Base-by-base conservation (phyloP, 2,888 invertebrate genomes). In the Hecatera dysodea region DNA sequence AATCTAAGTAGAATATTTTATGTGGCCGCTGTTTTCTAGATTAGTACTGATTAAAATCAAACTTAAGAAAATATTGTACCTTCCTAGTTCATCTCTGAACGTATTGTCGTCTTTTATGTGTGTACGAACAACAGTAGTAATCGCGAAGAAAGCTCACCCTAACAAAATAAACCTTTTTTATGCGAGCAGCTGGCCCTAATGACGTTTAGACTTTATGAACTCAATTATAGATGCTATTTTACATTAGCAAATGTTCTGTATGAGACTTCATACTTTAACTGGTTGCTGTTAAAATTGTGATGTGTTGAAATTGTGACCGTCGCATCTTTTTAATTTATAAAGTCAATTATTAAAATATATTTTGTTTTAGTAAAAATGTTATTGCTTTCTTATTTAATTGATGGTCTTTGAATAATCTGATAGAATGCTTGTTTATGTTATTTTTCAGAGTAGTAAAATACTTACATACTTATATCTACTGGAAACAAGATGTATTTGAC, bases 121-220 rank as follows among this genome's bases (percentile, higher is more conserved):
- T 88, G 75, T 72, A 77, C 89, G 90, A 92, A 93, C 93, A 93
- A 94, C 91, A 93, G 89, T 89, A 91, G 90, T 90, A 91, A 90
- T 90, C 92, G 92, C 89, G 80, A 95, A 94, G 94, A 94, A 95
- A 94, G 93, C 92, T 89, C 89, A 90, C 94, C 95, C 93, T 93
- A 74, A 88, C 90, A 88, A 90, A 92, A 91, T 88, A 91, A 89
- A 90, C 87, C 82, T 91, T 91, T 92, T 92, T 92, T 83, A 83
- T 90, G 85, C 82, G 82, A 81, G 86, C 88, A 88, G 87, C 88
- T 90, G 85, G 82, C 72, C 70, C 65, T 76, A 82, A 85, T 75
- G 52, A 77, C 75, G 62, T 73, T 70, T 86, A 68, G 78, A 86
- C 90, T 87, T 86, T 93, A 92, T 73, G 0, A 0, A 0, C 0